Evolutionary conservation across 2,113 vertebrate genomes (phyloP), one percentile per base, ranked within the genome.

Genomic region (Penelope pileata): DNA sequence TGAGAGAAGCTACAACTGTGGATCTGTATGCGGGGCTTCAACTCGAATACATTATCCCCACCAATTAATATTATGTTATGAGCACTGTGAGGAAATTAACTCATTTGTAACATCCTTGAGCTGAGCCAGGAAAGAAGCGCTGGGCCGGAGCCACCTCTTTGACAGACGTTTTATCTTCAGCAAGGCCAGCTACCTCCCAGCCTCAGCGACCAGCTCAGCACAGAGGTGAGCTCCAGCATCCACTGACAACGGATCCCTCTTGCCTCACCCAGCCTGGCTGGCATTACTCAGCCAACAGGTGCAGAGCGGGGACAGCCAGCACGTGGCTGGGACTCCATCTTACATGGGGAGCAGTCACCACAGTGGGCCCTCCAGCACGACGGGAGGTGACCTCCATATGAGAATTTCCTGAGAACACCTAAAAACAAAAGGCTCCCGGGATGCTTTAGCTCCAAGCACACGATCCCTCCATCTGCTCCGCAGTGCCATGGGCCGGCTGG

Each of bases 221-320:
- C 3, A 23, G 32, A 58, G 66, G 59, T 19, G 36, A 29, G 42
- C 27, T 51, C 27, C 50, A 19, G 53, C 36, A 36, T 16, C 51
- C 36, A 4, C 16, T 27, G 11, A 29, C 8, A 51, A 40, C 7
- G 18, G 36, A 50, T 50, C 54, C 42, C 24, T 27, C 50, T 36
- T 42, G 21, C 27, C 48, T 38, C 36, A 3, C 21, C 0, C 50
- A 30, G 21, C 14, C 34, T 58, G 24, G 47, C 4, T 16, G 50
- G 15, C 0, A 5, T 10, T 29, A 2, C 1, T 24, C 1, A 13
- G 58, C 58, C 75, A 58, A 36, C 50, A 42, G 8, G 24, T 1
- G 1, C 86, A 30, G 50, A 56, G 50, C 16, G 48, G 68, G 42
- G 16, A 12, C 21, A 51, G 45, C 36, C 53, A 67, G 30, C 36